phyloP scores from a whole-genome alignment of 2,797 vertebrate species.

The Dromococcyx pavoninus region DNA sequence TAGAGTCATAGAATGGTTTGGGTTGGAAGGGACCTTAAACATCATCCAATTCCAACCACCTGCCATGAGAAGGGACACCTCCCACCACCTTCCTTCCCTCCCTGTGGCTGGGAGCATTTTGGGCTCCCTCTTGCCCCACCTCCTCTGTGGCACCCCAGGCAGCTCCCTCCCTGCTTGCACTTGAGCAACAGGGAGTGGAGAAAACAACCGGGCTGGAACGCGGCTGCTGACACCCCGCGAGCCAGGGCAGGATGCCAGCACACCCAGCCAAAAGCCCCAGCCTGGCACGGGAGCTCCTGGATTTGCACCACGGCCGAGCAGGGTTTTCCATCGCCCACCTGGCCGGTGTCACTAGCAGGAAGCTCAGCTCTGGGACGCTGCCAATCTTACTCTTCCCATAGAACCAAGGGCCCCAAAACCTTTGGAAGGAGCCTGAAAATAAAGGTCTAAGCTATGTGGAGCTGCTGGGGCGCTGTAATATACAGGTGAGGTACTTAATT shows the following conservation, averaged over 20 bases:
- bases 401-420: not conserved
- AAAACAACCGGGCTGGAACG: not conserved
- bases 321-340: not conserved
- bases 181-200: not conserved
- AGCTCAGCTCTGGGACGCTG: not conserved
- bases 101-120: fast-evolving
- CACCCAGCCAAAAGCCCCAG: not conserved
- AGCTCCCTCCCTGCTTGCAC: not conserved
- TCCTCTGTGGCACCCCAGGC: not conserved
- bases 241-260: not conserved
- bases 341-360: not conserved
- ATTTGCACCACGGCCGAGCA: fast-evolving
- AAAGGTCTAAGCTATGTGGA: not conserved
- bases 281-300: not conserved
- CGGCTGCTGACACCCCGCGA: not conserved
- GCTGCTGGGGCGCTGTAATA: not conserved
- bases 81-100: not conserved
- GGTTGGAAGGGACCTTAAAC: too few species aligned
- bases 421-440: not conserved
- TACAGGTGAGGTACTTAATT: not conserved
- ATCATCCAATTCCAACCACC: too few species aligned
- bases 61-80: too few species aligned
- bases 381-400: not conserved
- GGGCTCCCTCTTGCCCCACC: not conserved
- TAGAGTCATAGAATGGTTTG: too few species aligned